These are phyloP conservation scores for Felis catus DNA, from an alignment of 2,113 vertebrate genomes.

Conservation along the genomic window F.catus_Fca126_mat1.0 CM031419.1:168623501-168624000, in stretches of 20 bases:
- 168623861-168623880: neutral
- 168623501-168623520: conserved; percentile 12
- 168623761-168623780: neutral
- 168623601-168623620: neutral
- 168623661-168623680: neutral
- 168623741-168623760: neutral
- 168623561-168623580: neutral
- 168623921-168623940: no score
- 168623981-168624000: no score
- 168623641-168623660: neutral
- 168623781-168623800: neutral
- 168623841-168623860: neutral
- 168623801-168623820: neutral
- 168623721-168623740: neutral
- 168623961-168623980: no score
- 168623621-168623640: neutral
- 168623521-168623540: neutral
- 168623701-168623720: neutral
- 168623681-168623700: neutral
- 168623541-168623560: neutral
- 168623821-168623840: neutral
- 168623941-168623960: no score
- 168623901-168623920: no score
- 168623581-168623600: neutral
- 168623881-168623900: no score